Conservation (phyloP, 2,113 vertebrate species). For the Epinephelus cyanopodus region DNA sequence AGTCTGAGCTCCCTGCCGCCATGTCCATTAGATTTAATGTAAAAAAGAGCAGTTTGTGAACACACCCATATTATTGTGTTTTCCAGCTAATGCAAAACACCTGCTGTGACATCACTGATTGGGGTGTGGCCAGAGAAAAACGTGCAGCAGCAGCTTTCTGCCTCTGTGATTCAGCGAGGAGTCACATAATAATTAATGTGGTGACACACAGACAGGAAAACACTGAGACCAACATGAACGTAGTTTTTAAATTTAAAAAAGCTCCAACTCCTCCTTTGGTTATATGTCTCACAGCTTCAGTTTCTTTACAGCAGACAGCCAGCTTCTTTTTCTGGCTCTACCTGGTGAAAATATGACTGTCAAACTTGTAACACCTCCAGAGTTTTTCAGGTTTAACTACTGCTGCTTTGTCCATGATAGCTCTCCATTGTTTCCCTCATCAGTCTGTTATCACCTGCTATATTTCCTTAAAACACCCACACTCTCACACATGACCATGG, state of each 20-base stretch:
- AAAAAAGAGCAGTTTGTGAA: neutral
- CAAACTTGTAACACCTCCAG: neutral
- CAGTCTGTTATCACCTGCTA: conserved; percentile 19
- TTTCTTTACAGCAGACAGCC: neutral
- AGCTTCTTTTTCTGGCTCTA: neutral
- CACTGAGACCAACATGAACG: neutral
- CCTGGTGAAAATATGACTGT: neutral
- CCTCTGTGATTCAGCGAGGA: conserved; percentile 10
- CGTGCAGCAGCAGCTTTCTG: conserved; percentile 25
- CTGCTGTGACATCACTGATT: conserved; percentile 33
- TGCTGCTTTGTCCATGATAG: neutral
- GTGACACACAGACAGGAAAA: neutral
- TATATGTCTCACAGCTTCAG: neutral
- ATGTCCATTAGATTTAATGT: neutral
- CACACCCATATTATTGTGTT: neutral
- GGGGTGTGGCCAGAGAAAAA: conserved; percentile 21
- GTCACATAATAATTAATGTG: conserved; percentile 2
- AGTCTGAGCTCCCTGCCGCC: neutral
- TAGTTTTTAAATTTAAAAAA: neutral
- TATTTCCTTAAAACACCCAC: conserved; percentile 29
- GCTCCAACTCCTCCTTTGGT: neutral
- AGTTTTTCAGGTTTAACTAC: conserved; percentile 1
- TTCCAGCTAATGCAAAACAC: conserved; percentile 40
- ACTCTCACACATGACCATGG: neutral
- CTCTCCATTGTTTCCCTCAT: conserved; percentile 30